Evolutionary conservation across 2,113 vertebrate species (phyloP), one percentile per base, ranked within the genome.

Genomic region (Elephas maximus): DNA sequence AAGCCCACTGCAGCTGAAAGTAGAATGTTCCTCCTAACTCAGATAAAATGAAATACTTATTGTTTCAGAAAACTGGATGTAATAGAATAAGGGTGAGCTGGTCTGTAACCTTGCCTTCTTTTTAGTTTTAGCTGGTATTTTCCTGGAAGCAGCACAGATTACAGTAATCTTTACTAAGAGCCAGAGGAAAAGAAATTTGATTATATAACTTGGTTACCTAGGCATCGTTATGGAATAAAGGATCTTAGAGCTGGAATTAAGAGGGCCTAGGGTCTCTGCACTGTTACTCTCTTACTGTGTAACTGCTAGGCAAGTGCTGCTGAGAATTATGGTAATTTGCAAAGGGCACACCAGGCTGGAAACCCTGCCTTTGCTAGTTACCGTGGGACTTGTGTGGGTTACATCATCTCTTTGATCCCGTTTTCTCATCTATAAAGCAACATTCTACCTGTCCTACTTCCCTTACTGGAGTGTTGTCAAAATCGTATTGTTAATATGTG

Each of bases 221-320:
- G 37, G 67, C 14, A 6, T 53, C 90, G 65, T 78, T 17, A 71
- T 28, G 63, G 41, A 92, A 41, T 48, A n/a, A 79, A 79, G 44
- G 69, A 30, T 26, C 60, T 94, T 48, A 63, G 71, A 79, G 74
- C 65, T 84, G 65, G 30, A 89, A 86, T 88, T 91, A 91, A 86
- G n/a, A 51, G 60, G 44, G 44, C 30, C 26, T 37, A 10, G 1
- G 24, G 63, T 88, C 45, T 20, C 23, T 24, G 9, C 12, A 8
- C 24, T 48, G 53, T 86, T 21, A 60, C 69, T 26, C n/a, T 81
- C 82, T 88, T 74, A 83, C 60, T 26, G 8, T 8, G 4, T 12
- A 83, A 96, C 23, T 67, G 24, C 76, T 62, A 30, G 57, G 71
- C 63, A 10, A 53, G 41, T 21, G 8, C 60, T 92, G 78, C 77